A percentile compares a stretch with the other conserved stretches of the same genome.
These are phyloP conservation scores for Vanessa tameamea DNA, from an alignment of 1,140 invertebrate species.

Conservation along the genomic window DNA sequence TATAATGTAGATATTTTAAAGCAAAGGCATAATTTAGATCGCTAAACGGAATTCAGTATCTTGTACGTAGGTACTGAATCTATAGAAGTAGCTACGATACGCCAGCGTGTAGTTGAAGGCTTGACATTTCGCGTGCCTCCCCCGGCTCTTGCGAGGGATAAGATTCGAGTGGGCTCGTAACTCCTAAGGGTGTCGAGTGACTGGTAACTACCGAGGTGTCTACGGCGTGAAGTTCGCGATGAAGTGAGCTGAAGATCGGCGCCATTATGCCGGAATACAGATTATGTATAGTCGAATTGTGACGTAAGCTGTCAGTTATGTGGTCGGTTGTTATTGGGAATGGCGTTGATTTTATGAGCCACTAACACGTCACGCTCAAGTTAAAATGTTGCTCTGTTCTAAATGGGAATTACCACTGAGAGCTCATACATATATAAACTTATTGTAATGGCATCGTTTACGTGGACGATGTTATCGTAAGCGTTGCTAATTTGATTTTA, in stretches of 20 bases:
- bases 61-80: background rate
- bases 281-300: slow-evolving; percentile 15
- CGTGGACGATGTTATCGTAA: background rate
- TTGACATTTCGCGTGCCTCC: slow-evolving; percentile 39
- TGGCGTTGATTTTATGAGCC: background rate
- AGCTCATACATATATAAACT: background rate
- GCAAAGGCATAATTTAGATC: background rate
- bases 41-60: background rate
- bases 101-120: slow-evolving; percentile 27
- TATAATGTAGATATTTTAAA: background rate
- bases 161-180: slow-evolving; percentile 38
- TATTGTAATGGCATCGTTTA: background rate
- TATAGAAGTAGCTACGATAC: slow-evolving; percentile 5
- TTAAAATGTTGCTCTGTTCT: slow-evolving; percentile 5
- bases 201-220: slow-evolving; percentile 31
- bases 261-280: slow-evolving; percentile 11
- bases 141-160: slow-evolving; percentile 34
- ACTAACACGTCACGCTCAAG: slow-evolving; percentile 1
- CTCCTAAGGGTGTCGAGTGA: slow-evolving; percentile 33
- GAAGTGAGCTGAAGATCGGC: slow-evolving; percentile 25
- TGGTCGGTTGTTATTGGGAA: slow-evolving; percentile 5
- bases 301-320: slow-evolving; percentile 14
- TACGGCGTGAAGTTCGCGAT: slow-evolving; percentile 29
- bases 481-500: background rate
- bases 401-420: background rate